A percentile compares a stretch with the other conserved stretches of the same genome.
Conservation (phyloP, 2,113 vertebrate genomes). For the Chloropsis cyanopogon region DNA sequence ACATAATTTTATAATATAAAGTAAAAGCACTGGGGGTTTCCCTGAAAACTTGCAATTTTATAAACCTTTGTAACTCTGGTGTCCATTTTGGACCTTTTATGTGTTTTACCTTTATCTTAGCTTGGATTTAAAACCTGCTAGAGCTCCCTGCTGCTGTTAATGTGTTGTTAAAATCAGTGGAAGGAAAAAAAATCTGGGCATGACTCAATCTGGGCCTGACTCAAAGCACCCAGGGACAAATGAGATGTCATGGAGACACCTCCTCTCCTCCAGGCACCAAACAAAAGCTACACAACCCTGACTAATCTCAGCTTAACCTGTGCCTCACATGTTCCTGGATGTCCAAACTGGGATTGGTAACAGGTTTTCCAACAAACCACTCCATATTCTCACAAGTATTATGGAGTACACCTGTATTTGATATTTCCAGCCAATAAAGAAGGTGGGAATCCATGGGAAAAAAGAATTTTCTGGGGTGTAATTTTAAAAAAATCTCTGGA, state of each 20-base stretch:
- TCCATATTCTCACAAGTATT: rapidly evolving
- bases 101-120: background rate
- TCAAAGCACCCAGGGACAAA: background rate
- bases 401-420: rapidly evolving
- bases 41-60: background rate
- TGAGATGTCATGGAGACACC: background rate
- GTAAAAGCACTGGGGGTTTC: rapidly evolving
- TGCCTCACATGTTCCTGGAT: background rate
- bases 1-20: background rate
- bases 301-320: background rate
- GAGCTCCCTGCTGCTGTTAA: background rate
- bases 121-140: background rate
- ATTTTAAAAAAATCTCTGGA: background rate
- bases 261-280: background rate
- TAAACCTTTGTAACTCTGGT: background rate
- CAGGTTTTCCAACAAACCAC: background rate
- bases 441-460: background rate
- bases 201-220: background rate
- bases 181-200: background rate
- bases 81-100: background rate
- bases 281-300: rapidly evolving
- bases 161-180: background rate
- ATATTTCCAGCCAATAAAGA: background rate
- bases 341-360: background rate
- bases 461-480: background rate